These are phyloP conservation scores for Galerucella nymphaeae DNA, from an alignment of 2,888 invertebrate genomes.

Conservation along the genomic window DNA sequence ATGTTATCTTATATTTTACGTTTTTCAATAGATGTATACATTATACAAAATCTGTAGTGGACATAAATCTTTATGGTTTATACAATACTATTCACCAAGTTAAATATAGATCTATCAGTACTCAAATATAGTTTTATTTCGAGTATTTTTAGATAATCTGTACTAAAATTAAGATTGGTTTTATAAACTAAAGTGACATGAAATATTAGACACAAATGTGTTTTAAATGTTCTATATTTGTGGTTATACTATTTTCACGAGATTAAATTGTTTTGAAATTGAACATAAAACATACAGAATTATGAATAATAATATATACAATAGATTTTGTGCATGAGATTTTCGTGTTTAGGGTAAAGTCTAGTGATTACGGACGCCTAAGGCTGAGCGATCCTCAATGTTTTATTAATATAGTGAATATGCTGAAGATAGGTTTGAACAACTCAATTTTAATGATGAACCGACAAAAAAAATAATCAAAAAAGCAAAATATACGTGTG, in stretches of 20 bases:
- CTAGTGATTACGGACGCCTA: neutral
- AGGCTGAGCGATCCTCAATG: neutral
- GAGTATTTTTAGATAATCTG: constrained; percentile 1
- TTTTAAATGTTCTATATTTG: no score
- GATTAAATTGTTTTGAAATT: no score
- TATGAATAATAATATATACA: no score
- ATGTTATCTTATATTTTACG: neutral
- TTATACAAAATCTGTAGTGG: neutral
- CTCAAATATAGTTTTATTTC: constrained; percentile 1
- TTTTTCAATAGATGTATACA: neutral
- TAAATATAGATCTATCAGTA: constrained; percentile 2
- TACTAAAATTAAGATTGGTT: constrained; percentile 6
- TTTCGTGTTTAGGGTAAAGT: neutral
- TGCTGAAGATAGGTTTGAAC: neutral
- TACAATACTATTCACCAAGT: constrained; percentile 10
- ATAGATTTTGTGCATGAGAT: no score
- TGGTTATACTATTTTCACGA: no score
- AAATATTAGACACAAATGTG: neutral
- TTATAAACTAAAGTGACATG: constrained; percentile 9
- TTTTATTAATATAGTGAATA: neutral
- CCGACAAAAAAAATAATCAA: neutral
- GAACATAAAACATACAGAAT: no score
- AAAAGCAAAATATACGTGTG: constrained; percentile 4
- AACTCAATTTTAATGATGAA: constrained; percentile 3
- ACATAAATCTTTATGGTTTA: constrained; percentile 7